Percentiles rank a stretch among this genome's conserved stretches.
Evolutionary conservation across 2,113 vertebrate species (phyloP).

Genomic region (Platichthys stellatus): DNA sequence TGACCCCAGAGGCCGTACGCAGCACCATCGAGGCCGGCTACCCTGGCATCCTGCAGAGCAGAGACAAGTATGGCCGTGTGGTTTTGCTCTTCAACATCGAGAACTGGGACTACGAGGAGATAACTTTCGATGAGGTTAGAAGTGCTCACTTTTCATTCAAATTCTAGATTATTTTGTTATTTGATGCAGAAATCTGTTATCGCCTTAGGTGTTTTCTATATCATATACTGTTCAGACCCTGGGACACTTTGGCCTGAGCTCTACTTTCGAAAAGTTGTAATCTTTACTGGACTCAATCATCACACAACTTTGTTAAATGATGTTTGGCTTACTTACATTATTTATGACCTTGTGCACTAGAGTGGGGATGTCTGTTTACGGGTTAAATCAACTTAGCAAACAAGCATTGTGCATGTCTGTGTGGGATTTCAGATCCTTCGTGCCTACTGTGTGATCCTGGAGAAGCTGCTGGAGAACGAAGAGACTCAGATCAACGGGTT

Average conservation of each 20-base stretch:
- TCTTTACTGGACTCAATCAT: too few relatives aligned
- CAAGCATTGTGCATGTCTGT: background rate
- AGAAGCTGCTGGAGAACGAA: conserved; percentile 95
- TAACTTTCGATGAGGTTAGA: conserved; percentile 94
- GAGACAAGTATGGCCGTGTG: conserved; percentile 95
- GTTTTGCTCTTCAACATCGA: conserved; percentile 98
- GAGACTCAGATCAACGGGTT: conserved; percentile 98
- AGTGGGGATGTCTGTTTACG: background rate
- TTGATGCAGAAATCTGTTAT: too few relatives aligned
- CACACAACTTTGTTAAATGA: too few relatives aligned
- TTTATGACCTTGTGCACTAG: background rate
- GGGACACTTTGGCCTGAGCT: too few relatives aligned
- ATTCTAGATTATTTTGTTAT: too few relatives aligned
- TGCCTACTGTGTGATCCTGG: conserved; percentile 96
- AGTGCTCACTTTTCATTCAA: too few relatives aligned
- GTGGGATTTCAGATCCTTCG: conserved; percentile 88
- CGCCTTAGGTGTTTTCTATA: background rate
- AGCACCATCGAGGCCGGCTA: conserved; percentile 97
- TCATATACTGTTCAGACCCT: background rate
- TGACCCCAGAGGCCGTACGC: conserved; percentile 90
- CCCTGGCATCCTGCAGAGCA: conserved; percentile 90
- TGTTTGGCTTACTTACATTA: background rate
- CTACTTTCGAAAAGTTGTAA: background rate
- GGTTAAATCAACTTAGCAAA: background rate
- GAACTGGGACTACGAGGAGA: conserved; percentile 97